These are phyloP conservation scores for Ectobius pallidus DNA, from an alignment of 2,888 invertebrate genomes.

Conservation along the genomic window DNA sequence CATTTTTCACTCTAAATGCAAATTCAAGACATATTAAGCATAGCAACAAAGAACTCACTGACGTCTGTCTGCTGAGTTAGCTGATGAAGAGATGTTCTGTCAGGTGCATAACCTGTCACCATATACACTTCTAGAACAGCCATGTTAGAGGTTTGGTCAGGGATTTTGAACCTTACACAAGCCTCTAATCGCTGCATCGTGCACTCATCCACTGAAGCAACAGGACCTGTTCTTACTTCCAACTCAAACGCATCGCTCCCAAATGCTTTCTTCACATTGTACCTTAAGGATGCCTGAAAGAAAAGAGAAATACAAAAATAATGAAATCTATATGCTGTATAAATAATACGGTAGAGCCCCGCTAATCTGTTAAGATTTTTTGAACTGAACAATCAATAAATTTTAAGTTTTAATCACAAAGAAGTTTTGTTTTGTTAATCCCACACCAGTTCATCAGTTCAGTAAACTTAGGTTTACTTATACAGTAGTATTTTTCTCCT, in stretches of 20 bases:
- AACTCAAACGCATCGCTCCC: slow-evolving; percentile 61
- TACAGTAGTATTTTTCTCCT: too few relatives aligned
- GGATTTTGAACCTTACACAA: slow-evolving; percentile 46
- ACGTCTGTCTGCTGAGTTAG: slow-evolving; percentile 52
- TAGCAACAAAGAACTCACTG: slow-evolving; percentile 47
- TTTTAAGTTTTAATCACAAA: too few relatives aligned
- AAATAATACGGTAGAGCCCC: too few relatives aligned
- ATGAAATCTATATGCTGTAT: too few relatives aligned
- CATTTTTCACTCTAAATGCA: too few relatives aligned
- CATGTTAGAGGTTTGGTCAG: slow-evolving; percentile 65
- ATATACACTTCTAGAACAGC: slow-evolving; percentile 65
- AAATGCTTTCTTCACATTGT: slow-evolving; percentile 58
- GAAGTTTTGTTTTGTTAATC: too few relatives aligned
- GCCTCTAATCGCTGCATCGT: slow-evolving; percentile 44
- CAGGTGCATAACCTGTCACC: slow-evolving; percentile 68
- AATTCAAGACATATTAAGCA: too few relatives aligned
- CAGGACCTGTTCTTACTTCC: slow-evolving; percentile 55
- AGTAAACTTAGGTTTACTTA: too few relatives aligned
- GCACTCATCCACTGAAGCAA: slow-evolving; percentile 54
- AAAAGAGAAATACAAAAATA: not conserved
- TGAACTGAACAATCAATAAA: too few relatives aligned
- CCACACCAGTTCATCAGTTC: too few relatives aligned
- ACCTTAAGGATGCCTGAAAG: slow-evolving; percentile 51
- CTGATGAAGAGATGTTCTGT: slow-evolving; percentile 62
- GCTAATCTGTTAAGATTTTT: too few relatives aligned